Evolutionary conservation across 2,797 vertebrate genomes (phyloP).

Genomic region (Hoplostethus mediterraneus): DNA sequence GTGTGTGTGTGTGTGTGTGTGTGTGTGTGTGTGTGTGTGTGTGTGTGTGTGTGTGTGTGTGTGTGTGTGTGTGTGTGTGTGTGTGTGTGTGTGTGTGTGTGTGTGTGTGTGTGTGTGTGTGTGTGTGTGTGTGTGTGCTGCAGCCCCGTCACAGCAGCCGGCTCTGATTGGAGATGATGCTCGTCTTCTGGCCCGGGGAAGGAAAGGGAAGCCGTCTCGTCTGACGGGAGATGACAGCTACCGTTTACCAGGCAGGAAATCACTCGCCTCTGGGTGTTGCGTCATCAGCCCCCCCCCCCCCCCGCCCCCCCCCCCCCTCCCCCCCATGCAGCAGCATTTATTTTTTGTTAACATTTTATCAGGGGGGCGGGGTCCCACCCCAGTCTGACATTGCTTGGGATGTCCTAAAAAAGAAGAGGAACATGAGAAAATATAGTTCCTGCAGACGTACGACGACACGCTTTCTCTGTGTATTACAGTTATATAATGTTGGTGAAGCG

Average conservation of each 20-base stretch:
- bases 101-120: constrained; percentile 9
- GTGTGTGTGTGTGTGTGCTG: constrained; percentile 22
- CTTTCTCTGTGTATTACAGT: too few relatives aligned
- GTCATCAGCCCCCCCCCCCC: constrained; percentile 33
- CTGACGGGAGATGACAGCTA: constrained; percentile 66
- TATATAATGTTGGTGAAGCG: too few relatives aligned
- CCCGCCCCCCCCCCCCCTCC: background rate
- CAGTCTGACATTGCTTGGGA: background rate
- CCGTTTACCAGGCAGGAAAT: constrained; percentile 63
- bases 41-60: constrained; percentile 10
- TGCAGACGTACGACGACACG: background rate
- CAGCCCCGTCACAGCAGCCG: constrained; percentile 43
- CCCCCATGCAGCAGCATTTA: background rate
- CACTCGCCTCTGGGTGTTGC: constrained; percentile 48
- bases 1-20: constrained; percentile 11
- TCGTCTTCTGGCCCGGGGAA: constrained; percentile 61
- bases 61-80: constrained; percentile 11
- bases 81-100: constrained; percentile 15
- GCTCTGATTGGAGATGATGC: constrained; percentile 70
- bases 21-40: constrained; percentile 9
- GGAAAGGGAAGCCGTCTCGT: constrained; percentile 47
- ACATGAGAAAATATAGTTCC: background rate
- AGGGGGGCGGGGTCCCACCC: background rate
- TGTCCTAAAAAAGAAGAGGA: background rate
- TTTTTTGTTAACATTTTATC: background rate